phyloP scores from a whole-genome alignment of 2,113 vertebrate genomes.

The Dromas ardeola region DNA sequence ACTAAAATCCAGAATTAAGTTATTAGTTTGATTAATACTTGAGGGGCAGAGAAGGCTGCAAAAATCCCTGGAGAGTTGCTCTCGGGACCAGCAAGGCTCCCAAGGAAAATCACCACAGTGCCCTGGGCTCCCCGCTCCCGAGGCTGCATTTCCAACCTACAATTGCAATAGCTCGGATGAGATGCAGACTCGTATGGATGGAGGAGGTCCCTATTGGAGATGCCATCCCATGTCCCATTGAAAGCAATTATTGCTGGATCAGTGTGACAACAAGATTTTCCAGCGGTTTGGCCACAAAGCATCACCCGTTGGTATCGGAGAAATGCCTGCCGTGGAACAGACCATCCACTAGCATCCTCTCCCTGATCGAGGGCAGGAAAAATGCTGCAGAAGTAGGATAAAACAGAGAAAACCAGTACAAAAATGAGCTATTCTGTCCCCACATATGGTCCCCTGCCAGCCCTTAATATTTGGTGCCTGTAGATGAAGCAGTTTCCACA shows the following conservation, averaged over 20 bases:
- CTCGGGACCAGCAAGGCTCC: neutral
- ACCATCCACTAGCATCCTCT: neutral
- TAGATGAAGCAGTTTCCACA: neutral
- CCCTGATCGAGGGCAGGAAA: neutral
- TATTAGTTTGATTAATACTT: neutral
- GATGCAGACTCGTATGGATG: rapidly evolving
- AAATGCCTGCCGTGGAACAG: neutral
- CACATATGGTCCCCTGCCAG: neutral
- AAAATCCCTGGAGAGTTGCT: neutral
- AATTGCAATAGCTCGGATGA: neutral
- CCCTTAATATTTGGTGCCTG: neutral
- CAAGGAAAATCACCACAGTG: neutral
- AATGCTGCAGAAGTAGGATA: neutral
- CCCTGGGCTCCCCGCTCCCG: too few relatives aligned
- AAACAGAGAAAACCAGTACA: neutral
- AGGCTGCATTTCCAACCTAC: neutral
- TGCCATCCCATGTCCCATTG: neutral
- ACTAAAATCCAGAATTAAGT: neutral
- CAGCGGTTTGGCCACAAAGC: neutral
- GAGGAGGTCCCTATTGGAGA: neutral
- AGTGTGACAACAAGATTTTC: neutral
- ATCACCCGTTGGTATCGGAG: rapidly evolving
- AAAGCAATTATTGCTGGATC: neutral
- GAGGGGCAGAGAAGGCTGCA: neutral
- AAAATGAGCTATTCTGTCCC: neutral